Percentiles rank a stretch among this genome's conserved stretches.
Conservation (phyloP, 2,888 invertebrate genomes). For the Anticlea derivata region DNA sequence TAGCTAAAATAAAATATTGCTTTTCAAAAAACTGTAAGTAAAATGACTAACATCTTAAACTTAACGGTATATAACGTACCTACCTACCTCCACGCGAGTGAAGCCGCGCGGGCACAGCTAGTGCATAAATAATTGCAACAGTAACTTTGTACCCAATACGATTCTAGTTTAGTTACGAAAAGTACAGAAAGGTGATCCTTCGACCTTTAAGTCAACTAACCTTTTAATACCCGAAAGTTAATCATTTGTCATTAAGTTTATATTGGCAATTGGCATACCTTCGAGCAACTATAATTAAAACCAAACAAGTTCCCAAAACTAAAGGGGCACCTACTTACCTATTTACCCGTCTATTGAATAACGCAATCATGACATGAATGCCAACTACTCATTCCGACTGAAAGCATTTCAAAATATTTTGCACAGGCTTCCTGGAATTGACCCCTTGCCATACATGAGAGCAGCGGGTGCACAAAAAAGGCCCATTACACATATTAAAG, state of each 20-base stretch:
- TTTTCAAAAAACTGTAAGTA: no score
- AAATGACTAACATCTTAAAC: no score
- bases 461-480: slow-evolving; percentile 70
- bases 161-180: slow-evolving; percentile 33
- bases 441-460: slow-evolving; percentile 48
- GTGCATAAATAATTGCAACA: slow-evolving; percentile 13
- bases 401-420: slow-evolving; percentile 59
- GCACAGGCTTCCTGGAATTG: slow-evolving; percentile 58
- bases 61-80: no score
- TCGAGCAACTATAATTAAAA: slow-evolving; percentile 38
- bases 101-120: slow-evolving; percentile 8
- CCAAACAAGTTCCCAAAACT: slow-evolving; percentile 34
- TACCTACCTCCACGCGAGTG: no score
- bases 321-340: slow-evolving; percentile 23
- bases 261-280: slow-evolving; percentile 41
- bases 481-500: slow-evolving; percentile 64
- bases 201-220: slow-evolving; percentile 48
- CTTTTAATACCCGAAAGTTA: slow-evolving; percentile 45
- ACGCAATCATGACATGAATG: slow-evolving; percentile 34
- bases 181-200: slow-evolving; percentile 47
- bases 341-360: slow-evolving; percentile 16
- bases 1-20: no score
- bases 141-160: slow-evolving; percentile 25
- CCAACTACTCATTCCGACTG: slow-evolving; percentile 33
- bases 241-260: slow-evolving; percentile 43